Evolutionary conservation across 2,113 vertebrate genomes (phyloP), one percentile per base, ranked within the genome.

Genomic region (Apeltes quadracus): DNA sequence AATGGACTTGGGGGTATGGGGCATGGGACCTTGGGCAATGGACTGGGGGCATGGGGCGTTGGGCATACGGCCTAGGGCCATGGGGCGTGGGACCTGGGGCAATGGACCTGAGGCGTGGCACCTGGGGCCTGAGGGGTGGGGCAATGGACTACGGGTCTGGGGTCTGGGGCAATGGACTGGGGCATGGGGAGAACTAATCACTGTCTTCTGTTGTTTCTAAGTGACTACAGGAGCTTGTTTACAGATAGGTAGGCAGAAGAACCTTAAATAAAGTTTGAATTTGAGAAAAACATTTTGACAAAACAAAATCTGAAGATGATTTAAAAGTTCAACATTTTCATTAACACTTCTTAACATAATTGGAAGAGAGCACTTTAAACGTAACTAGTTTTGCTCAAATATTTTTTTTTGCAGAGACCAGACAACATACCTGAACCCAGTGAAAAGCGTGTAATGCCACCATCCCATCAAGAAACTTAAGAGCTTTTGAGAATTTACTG

Each of bases 401-500:
- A 39, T 14, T 43, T 36, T 51, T 64, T 61, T 44, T 32, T 38
- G 22, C 32, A 34, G 62, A 51, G 36, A 61, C 61, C 43, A 61
- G 72, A 78, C 61, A 82, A 78, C 75, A 63, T 66, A 70, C 67
- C 67, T 74, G 55, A 62, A 62, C 56, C 61, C 58, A 63, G 56
- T 59, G 65, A 75, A 83, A 79, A 69, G 88, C 76, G 48, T 53
- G 81, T 78, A 79, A 82, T 56, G 57, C 61, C 53, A 44, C 44
- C 39, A 36, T 67, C 69, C 50, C 36, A 51, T 74, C 79, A 87
- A 84, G 61, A 72, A 82, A 84, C 53, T 10, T 81, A 83, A 86
- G 87, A 86, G 83, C 76, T 75, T 81, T 84, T 48, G 57, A 25
- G 59, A 81, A 89, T 87, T 88, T 78, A 89, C 78, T 43, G 70